A percentile compares a stretch with the other conserved stretches of the same genome.
These are phyloP conservation scores for Mesorhabditis spiculigera DNA, from an alignment of 2,888 invertebrate genomes.

Conservation along the genomic window DNA sequence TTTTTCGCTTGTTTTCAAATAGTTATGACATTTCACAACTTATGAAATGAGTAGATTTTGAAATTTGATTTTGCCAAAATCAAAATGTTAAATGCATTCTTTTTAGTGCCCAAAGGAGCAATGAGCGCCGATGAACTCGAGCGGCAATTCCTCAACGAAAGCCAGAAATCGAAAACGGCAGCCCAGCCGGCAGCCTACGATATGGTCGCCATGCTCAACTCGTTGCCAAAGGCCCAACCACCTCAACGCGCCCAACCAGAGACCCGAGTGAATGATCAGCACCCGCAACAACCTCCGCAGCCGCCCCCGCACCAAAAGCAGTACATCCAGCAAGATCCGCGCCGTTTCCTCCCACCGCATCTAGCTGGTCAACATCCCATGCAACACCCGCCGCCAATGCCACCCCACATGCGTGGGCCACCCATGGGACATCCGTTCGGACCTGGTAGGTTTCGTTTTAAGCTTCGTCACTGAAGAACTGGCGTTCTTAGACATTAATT, in stretches of 20 bases:
- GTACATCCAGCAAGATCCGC: background rate
- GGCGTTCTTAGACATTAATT: too few relatives aligned
- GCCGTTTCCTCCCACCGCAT: background rate
- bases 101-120: conserved; percentile 13
- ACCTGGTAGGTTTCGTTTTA: too few relatives aligned
- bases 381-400: conserved; percentile 7
- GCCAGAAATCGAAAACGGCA: too few relatives aligned
- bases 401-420: background rate
- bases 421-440: too few relatives aligned
- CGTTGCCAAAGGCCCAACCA: background rate
- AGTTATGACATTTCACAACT: too few relatives aligned
- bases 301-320: background rate
- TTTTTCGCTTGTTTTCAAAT: too few relatives aligned
- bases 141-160: conserved; percentile 5
- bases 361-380: too few relatives aligned
- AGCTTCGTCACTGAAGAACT: too few relatives aligned
- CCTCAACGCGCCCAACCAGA: background rate
- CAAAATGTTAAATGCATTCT: background rate
- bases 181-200: too few relatives aligned
- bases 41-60: too few relatives aligned
- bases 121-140: conserved; percentile 21
- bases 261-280: background rate
- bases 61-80: background rate
- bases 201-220: too few relatives aligned
- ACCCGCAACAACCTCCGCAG: background rate